Evolutionary conservation across 2,113 vertebrate genomes (phyloP), one percentile per base, ranked within the genome.

Genomic region (Malurus alboscapulatus): DNA sequence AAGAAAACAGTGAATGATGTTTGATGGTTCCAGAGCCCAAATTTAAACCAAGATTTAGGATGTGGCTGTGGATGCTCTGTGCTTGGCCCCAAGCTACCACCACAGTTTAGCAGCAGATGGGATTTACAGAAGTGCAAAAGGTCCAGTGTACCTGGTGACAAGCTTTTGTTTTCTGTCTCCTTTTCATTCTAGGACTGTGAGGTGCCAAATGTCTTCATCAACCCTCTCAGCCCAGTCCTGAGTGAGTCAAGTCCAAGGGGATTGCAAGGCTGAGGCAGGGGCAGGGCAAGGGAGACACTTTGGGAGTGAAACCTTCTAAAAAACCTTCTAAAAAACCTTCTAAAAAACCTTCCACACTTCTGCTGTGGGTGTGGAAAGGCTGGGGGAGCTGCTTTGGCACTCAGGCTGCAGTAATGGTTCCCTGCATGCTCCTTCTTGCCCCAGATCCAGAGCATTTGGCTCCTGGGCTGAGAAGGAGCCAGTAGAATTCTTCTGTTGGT

Each of bases 241-340:
- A 47, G 47, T 22, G 61, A 42, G 6, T 22, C n/a, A 34, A 20
- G 18, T 30, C 34, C 2, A 1, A 67, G 47, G 38, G 32, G 29
- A 66, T 19, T 9, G 15, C n/a, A 24, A 0, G 4, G 34, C 74
- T 57, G 8, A 42, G 72, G 34, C 38, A 47, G 38, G 38, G 0
- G 0, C 63, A n/a, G 42, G 22, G 38, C 21, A 58, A 51, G 40
- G 48, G 19, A 71, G 38, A 25, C 32, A 36, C 11, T 1, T 17
- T 20, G 10, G 14, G 5, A 14, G 7, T 45, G 7, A 48, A 48
- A 78, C 8, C 21, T 78, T 53, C 45, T 12, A 12, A 38, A 38
- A 38, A 38, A 38, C 38, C 38, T 38, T 38, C 38, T 36, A 36
- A 36, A 36, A 48, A 48, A 78, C 8, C 21, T 78, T 53, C 45